phyloP scores from a whole-genome alignment of 2,797 vertebrate species.

The Sebastes jordani region DNA sequence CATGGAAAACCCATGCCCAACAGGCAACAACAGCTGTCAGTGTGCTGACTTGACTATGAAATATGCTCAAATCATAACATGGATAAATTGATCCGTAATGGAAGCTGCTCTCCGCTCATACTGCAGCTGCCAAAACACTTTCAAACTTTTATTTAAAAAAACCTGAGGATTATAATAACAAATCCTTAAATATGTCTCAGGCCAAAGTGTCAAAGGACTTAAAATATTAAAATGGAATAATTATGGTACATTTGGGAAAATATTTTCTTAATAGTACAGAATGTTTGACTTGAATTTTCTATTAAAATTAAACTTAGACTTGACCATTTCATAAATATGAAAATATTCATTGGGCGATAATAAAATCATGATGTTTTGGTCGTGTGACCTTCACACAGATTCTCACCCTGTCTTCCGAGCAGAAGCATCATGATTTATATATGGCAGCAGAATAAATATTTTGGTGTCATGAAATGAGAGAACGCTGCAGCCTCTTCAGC shows the following conservation, averaged over 20 bases:
- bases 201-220: not conserved
- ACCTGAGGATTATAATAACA: not conserved
- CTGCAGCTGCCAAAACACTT: not conserved
- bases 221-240: not conserved
- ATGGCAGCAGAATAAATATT: conserved; percentile 7
- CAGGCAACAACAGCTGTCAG: too few relatives aligned
- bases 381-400: conserved; percentile 2
- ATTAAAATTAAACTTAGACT: not conserved
- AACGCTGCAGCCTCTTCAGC: not conserved
- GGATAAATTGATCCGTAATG: not conserved
- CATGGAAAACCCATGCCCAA: too few relatives aligned
- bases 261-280: not conserved
- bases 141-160: not conserved
- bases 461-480: conserved; percentile 11
- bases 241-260: not conserved
- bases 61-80: not conserved
- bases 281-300: not conserved
- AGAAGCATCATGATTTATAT: conserved; percentile 13
- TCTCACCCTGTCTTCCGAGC: not conserved
- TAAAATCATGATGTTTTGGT: conserved; percentile 16
- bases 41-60: too few relatives aligned
- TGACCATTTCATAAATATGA: not conserved
- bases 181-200: not conserved
- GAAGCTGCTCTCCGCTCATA: not conserved
- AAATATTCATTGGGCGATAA: conserved; percentile 1